Base-by-base conservation (phyloP, 1,140 invertebrate genomes). In the Lamellibrachia luymesi region DNA sequence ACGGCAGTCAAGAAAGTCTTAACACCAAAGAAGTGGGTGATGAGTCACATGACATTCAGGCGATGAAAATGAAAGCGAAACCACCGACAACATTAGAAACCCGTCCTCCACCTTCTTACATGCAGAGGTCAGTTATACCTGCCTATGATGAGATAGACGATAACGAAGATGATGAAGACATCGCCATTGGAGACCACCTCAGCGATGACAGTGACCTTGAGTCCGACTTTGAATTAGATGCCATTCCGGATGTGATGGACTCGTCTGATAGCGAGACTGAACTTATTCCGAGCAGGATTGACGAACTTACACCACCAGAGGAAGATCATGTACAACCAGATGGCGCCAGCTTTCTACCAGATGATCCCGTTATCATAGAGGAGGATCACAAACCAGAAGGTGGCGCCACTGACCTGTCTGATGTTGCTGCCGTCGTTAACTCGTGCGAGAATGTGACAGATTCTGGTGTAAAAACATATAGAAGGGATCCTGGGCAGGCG, bases 171-270 rank as follows among this genome's bases (percentile, higher is more conserved):
- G 91, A 91, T n/a, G 91, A 51, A 91, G 91, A 51, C 38, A 51
- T 50, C 91, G 91, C 91, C 91, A 91, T 50, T 10, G 91, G 51
- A 10, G 49, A 91, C 51, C 49, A 91, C 10, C 49, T 91, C 91
- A 51, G 7, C 91, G 91, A 91, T n/a, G 91, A 91, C 17, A 49
- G 93, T 27, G 94, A 92, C 64, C 94, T 94, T 93, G 94, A 93
- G 38, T 92, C 93, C 91, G 94, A 94, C 90, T 94, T 94, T 25
- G 94, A 94, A 89, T 94, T 94, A 93, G 92, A 49, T n/a, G 13
- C 38, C 8, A 91, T 91, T 50, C 91, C 91, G 25, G 49, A 91
- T 38, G 91, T 10, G 25, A 50, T 91, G 91, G 91, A 91, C 91
- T 80, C 64, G 13, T 22, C 64, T 80, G 64, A 80, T 22, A 80